phyloP scores from a whole-genome alignment of 2,113 vertebrate genomes.

The Heterocephalus glaber region DNA sequence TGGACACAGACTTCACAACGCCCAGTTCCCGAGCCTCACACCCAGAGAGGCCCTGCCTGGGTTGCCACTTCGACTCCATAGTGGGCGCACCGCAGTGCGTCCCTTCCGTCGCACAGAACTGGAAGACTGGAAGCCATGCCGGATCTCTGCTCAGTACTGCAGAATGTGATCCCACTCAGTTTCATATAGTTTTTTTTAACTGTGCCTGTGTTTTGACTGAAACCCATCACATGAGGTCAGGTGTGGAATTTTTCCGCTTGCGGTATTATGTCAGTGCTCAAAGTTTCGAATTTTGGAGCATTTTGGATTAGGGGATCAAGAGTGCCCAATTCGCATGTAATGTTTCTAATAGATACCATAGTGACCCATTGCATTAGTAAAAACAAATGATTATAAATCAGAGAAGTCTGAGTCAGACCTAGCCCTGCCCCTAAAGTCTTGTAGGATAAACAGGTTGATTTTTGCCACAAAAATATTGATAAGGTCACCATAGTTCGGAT shows the following conservation, averaged over 20 bases:
- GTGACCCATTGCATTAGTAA: background rate
- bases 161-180: background rate
- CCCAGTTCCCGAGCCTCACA: background rate
- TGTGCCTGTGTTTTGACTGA: background rate
- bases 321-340: background rate
- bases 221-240: background rate
- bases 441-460: too few relatives aligned
- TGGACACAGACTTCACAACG: background rate
- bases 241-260: background rate
- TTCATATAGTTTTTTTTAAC: background rate
- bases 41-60: conserved; percentile 26
- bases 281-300: background rate
- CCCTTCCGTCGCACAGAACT: conserved; percentile 70
- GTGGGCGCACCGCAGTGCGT: conserved; percentile 2
- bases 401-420: background rate
- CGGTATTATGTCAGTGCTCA: background rate
- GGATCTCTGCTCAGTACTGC: background rate
- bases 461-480: too few relatives aligned
- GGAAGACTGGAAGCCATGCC: background rate
- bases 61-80: background rate
- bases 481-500: too few relatives aligned
- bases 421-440: background rate
- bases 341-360: background rate
- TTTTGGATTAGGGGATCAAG: background rate
- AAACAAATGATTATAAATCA: conserved; percentile 20